A percentile compares a stretch with the other conserved stretches of the same genome.
Evolutionary conservation across 2,113 vertebrate species (phyloP).

Genomic region (Cricetomys ansorgei): DNA sequence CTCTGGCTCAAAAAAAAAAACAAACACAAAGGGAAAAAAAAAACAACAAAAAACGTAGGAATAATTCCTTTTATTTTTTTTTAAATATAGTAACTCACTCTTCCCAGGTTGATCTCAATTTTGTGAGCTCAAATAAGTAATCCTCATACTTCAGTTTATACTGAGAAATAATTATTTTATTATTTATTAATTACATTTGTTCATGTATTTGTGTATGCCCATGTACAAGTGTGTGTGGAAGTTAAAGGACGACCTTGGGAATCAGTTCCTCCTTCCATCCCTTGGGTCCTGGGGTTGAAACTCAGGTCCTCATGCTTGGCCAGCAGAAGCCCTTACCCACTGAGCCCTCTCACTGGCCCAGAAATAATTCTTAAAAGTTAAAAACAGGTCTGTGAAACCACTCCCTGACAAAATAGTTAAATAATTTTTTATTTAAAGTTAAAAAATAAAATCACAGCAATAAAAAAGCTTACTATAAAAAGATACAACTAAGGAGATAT

Average conservation of each 20-base stretch:
- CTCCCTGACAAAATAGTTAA: background rate
- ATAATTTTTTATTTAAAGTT: background rate
- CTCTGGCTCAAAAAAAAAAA: background rate
- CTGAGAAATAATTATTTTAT: background rate
- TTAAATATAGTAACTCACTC: background rate
- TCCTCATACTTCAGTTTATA: background rate
- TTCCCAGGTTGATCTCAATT: background rate
- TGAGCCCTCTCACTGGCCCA: background rate
- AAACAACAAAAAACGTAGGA: background rate
- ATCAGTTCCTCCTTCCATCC: background rate
- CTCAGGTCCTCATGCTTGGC: background rate
- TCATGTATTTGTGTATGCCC: background rate
- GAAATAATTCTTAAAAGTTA: background rate
- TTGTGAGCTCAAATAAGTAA: background rate
- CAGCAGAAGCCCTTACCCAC: no score
- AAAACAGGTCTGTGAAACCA: background rate
- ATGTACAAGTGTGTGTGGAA: background rate
- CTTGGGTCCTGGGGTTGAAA: background rate
- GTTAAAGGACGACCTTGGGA: background rate
- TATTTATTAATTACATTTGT: background rate
- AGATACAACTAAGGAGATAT: background rate
- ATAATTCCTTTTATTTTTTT: background rate
- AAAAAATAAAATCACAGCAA: slow-evolving; percentile 44
- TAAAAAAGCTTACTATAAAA: background rate
- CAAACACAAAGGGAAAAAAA: background rate